Base-by-base conservation (phyloP, 2,888 invertebrate species). In the Drosophila vallismaia region DNA sequence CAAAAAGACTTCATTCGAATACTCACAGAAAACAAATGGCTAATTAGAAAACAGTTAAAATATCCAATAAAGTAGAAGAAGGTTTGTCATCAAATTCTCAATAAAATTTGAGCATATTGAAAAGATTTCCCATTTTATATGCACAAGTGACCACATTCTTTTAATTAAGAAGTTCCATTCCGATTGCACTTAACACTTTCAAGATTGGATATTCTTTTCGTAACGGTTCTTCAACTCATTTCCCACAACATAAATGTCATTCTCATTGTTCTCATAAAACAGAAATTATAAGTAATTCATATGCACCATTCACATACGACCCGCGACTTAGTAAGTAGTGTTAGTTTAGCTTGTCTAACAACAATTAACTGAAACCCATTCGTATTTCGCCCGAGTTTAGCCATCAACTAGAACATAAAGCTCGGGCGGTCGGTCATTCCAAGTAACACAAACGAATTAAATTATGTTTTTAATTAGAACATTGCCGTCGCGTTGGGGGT, bases 391-490 rank as follows among this genome's bases (percentile, higher is more conserved):
- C 28, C 46, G 36, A 14, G 31, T 40, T 54, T 54, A 44, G 64
- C 53, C 46, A 44, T 44, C 52, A 63, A 53, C 56, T 14, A 64
- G 57, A 76, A 59, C 76, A 76, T 67, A 69, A 72, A 75, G 77
- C 74, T 83, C 63, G 79, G 60, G 79, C 83, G 79, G 58, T 59
- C 28, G 6, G 6, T 28, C 68, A 66, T 68, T 82, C 72, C 72
- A 63, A 60, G 74, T 62, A 77, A 76, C 59, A 70, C 66, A 58
- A 58, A 50, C 59, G 26, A 66, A 70, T 77, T 69, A 78, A 63
- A 62, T 75, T 33, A 3, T 33, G 28, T 28, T 33, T 79, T 77
- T 83, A 83, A 83, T 83, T 75, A 74, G 83, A 77, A 81, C 86
- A 76, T 86, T 83, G 75, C 78, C 80, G 80, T 76, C 26, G 46